Conservation (phyloP, 1,140 invertebrate species). For the Trichomalopsis sarcophagae region DNA sequence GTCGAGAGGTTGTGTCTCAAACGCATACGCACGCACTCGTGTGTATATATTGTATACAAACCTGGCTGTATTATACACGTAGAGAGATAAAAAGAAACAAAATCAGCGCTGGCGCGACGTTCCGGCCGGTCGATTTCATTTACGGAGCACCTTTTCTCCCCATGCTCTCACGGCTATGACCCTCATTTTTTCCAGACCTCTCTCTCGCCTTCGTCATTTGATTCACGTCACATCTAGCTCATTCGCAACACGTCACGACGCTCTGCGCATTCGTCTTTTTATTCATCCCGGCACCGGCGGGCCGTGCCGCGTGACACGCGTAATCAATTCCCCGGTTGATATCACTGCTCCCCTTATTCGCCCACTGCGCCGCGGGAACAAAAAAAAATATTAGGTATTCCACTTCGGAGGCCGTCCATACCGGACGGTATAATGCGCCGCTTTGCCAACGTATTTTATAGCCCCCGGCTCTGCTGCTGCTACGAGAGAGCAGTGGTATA, state of each 20-base stretch:
- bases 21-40: not conserved
- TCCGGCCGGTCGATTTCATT: constrained; percentile 17
- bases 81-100: not conserved
- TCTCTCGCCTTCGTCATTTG: not conserved
- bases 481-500: not conserved
- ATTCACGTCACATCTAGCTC: constrained; percentile 17
- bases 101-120: not conserved
- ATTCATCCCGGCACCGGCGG: not conserved
- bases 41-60: not conserved
- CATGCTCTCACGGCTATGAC: not conserved
- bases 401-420: constrained; percentile 19
- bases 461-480: not conserved
- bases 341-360: not conserved
- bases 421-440: constrained; percentile 52
- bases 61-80: too few relatives aligned
- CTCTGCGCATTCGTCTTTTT: constrained; percentile 5
- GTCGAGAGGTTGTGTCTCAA: not conserved
- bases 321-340: constrained; percentile 24
- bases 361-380: constrained; percentile 27
- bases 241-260: constrained; percentile 2
- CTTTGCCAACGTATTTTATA: constrained; percentile 56
- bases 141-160: not conserved
- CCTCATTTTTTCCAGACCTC: not conserved
- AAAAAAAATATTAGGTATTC: constrained; percentile 54
- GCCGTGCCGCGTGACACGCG: constrained; percentile 8